A percentile compares a stretch with the other conserved stretches of the same genome.
Evolutionary conservation across 1,140 invertebrate species (phyloP).

Genomic region (Pseudomyrmex sp.): DNA sequence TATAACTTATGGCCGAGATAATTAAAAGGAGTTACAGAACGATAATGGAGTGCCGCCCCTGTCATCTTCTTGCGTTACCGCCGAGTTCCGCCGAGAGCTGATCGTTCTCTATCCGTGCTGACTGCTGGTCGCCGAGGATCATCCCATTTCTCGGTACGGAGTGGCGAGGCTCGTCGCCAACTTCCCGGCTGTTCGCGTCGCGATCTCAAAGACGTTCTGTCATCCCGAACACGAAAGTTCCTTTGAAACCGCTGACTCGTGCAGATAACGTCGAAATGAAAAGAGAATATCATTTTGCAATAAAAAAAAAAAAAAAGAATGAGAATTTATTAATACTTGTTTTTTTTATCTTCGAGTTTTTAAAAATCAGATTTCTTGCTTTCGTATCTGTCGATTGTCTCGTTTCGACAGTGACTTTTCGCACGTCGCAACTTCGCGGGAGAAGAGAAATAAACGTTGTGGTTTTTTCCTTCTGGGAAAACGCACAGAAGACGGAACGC

Average conservation of each 20-base stretch:
- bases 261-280: slow-evolving; percentile 16
- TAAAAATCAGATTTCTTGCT: neutral
- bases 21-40: slow-evolving; percentile 64
- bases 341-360: neutral
- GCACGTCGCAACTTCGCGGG: neutral
- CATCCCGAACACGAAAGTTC: neutral
- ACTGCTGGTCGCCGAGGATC: slow-evolving; percentile 45
- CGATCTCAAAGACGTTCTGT: slow-evolving; percentile 18
- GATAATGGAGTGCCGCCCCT: slow-evolving; percentile 54
- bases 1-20: slow-evolving; percentile 64
- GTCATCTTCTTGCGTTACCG: slow-evolving; percentile 55
- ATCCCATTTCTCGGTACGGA: slow-evolving; percentile 12
- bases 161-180: slow-evolving; percentile 30
- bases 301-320: neutral
- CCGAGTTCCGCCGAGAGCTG: slow-evolving; percentile 21
- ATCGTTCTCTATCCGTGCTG: slow-evolving; percentile 54
- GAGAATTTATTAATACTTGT: neutral
- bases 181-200: neutral
- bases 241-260: neutral
- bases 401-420: neutral
- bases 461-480: neutral
- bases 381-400: neutral
- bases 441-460: neutral
- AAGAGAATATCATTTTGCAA: neutral
- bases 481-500: slow-evolving; percentile 11